A percentile compares a stretch with the other conserved stretches of the same genome.
Conservation (phyloP, 2,113 vertebrate genomes). For the Malurus elegans region DNA sequence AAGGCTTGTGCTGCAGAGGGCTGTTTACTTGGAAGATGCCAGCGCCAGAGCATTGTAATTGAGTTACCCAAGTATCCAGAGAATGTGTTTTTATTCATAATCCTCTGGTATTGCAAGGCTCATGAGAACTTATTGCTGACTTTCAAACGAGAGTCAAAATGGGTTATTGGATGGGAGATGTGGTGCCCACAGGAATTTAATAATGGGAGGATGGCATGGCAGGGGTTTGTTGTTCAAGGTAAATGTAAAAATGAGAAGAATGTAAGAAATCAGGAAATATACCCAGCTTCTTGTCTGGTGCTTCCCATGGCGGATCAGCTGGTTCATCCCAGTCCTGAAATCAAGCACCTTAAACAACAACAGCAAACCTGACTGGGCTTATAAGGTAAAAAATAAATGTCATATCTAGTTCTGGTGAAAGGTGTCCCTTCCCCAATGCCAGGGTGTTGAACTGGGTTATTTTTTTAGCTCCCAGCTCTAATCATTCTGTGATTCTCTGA, state of each 20-base stretch:
- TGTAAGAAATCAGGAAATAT: conserved; percentile 10
- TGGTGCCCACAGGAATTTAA: conserved; percentile 42
- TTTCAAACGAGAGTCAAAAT: conserved; percentile 6
- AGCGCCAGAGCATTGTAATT: conserved; percentile 19
- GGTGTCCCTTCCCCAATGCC: neutral
- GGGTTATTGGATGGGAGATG: neutral
- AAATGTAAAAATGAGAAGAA: conserved; percentile 47
- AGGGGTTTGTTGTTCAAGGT: conserved; percentile 6
- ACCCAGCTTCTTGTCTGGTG: neutral
- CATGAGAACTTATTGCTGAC: conserved; percentile 18
- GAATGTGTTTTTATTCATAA: conserved; percentile 61
- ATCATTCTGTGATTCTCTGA: too few species aligned
- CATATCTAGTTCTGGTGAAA: neutral
- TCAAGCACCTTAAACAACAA: neutral
- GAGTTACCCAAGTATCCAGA: conserved; percentile 33
- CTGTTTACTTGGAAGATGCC: conserved; percentile 28
- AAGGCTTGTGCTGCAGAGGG: neutral
- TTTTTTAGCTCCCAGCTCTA: neutral
- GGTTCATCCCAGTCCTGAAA: neutral
- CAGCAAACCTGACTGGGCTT: neutral
- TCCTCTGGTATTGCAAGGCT: conserved; percentile 43
- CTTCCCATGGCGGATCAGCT: neutral
- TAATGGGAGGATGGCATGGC: neutral
- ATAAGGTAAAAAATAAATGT: neutral
- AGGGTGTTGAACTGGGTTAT: neutral